Evolutionary conservation across 2,888 invertebrate species (phyloP).

Genomic region (Drosophila phalerata): DNA sequence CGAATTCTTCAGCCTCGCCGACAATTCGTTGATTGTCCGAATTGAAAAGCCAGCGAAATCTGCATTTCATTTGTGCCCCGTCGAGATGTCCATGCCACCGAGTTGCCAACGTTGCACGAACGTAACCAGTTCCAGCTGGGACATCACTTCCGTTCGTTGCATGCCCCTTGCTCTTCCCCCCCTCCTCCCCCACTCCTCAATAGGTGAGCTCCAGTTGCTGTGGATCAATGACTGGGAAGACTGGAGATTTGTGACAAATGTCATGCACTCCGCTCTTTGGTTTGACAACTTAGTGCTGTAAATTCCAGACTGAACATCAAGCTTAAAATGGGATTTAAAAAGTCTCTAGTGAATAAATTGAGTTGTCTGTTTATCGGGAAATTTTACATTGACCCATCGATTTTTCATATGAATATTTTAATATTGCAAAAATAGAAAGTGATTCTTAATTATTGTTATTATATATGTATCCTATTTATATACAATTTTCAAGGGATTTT

Average conservation of each 20-base stretch:
- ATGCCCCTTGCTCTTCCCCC: neutral
- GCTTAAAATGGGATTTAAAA: too few relatives aligned
- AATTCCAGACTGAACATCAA: too few relatives aligned
- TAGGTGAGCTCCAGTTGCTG: conserved; percentile 2
- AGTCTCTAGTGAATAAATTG: too few relatives aligned
- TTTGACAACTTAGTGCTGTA: too few relatives aligned
- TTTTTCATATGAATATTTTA: too few relatives aligned
- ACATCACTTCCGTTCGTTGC: conserved; percentile 30
- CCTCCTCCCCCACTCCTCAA: neutral
- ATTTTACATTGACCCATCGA: too few relatives aligned
- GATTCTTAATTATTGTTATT: too few relatives aligned
- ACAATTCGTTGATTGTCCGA: conserved; percentile 22
- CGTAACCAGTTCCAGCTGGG: conserved; percentile 40
- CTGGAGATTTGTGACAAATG: conserved; percentile 13
- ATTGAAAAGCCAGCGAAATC: conserved; percentile 42
- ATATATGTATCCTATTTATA: too few relatives aligned
- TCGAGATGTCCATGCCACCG: conserved; percentile 4
- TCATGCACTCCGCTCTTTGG: conserved; percentile 23
- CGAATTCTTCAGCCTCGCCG: conserved; percentile 1
- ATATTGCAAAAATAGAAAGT: too few relatives aligned
- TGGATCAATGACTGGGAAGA: conserved; percentile 29
- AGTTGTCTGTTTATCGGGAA: too few relatives aligned
- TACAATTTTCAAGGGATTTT: too few relatives aligned
- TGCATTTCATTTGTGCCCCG: conserved; percentile 47
- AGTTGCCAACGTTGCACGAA: neutral